These are phyloP conservation scores for Epizoanthus illoricatus DNA, from an alignment of 92 coral and sea anemone species.

Conservation along the genomic window DNA sequence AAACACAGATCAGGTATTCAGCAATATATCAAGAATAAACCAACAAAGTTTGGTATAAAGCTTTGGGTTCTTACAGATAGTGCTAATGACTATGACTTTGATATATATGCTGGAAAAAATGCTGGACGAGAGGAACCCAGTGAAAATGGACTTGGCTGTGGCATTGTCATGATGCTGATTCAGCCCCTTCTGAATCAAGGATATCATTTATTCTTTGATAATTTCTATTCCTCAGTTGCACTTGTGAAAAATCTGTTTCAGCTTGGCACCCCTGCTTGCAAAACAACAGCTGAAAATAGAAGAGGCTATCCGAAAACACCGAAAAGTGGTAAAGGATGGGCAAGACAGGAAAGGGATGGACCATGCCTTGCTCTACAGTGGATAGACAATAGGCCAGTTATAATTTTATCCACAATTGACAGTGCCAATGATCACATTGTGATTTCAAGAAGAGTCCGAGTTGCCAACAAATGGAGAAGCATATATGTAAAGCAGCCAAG, in stretches of 20 bases:
- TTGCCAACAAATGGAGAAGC: not conserved
- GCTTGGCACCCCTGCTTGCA: slow-evolving; percentile 11
- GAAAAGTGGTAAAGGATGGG: slow-evolving; percentile 8
- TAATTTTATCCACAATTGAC: slow-evolving; percentile 38
- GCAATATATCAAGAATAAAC: not conserved
- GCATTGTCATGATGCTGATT: too few species aligned
- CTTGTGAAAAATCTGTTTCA: slow-evolving; percentile 17
- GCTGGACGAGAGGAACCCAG: too few species aligned
- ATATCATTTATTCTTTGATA: not conserved
- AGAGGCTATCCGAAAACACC: not conserved
- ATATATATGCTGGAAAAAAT: too few species aligned
- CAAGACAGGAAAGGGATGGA: slow-evolving; percentile 21
- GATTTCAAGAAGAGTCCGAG: slow-evolving; percentile 15
- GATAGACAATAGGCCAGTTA: slow-evolving; percentile 31
- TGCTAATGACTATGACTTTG: too few species aligned
- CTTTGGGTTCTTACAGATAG: too few species aligned
- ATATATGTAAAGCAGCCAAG: slow-evolving; percentile 35
- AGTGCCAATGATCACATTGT: slow-evolving; percentile 19
- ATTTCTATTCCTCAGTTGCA: slow-evolving; percentile 23
- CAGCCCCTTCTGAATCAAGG: not conserved
- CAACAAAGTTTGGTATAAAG: not conserved
- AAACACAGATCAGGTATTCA: too few species aligned
- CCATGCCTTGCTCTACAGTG: slow-evolving; percentile 28
- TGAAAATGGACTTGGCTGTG: too few species aligned
- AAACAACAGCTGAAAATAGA: slow-evolving; percentile 4